Base-by-base conservation (phyloP, 2,113 vertebrate genomes). In the Atherinomorus stipes region DNA sequence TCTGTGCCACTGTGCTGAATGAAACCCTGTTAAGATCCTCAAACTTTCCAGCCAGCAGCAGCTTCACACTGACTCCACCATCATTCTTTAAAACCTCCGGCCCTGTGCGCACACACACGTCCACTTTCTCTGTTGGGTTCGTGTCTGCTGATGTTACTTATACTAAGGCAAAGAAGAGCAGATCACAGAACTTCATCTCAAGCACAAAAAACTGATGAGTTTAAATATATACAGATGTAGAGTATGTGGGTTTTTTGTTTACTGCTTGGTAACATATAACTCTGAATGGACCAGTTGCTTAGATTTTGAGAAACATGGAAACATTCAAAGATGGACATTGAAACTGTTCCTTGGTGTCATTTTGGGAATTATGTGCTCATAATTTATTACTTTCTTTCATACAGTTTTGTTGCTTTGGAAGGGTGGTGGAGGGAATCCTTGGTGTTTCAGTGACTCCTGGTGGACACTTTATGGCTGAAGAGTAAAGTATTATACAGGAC, bases 121-220 rank as follows among this genome's bases (percentile, higher is more conserved):
- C 69, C 66, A 40, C 60, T 37, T n/a, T 38, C 64, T 25, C 59
- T 70, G 31, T 54, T 0, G 47, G 23, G 7, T 12, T 1, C 13
- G 7, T 13, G 52, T 66, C 71, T 64, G 26, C 75, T 52, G 54
- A 70, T 52, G 64, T 67, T 67, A 51, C 63, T 75, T 73, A 54
- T 62, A 58, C 74, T 72, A 75, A 86, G 79, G 69, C 79, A 83
- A 78, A 76, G 51, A 71, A 63, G 76, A 79, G 57, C 64, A 64
- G 64, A 69, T 44, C 64, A 52, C 58, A 66, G 28, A 67, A 64
- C 52, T 23, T 69, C 12, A 63, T 63, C 22, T 38, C 28, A 54
- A 69, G 50, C 56, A 58, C 49, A 54, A 70, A 57, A 61, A 77
- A 31, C 49, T 11, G 54, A 52, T 76, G 47, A 57, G 50, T 57